Evolutionary conservation across 2,888 invertebrate genomes (phyloP), one percentile per base, ranked within the genome.

Genomic region (Scelioninae gen. 1): DNA sequence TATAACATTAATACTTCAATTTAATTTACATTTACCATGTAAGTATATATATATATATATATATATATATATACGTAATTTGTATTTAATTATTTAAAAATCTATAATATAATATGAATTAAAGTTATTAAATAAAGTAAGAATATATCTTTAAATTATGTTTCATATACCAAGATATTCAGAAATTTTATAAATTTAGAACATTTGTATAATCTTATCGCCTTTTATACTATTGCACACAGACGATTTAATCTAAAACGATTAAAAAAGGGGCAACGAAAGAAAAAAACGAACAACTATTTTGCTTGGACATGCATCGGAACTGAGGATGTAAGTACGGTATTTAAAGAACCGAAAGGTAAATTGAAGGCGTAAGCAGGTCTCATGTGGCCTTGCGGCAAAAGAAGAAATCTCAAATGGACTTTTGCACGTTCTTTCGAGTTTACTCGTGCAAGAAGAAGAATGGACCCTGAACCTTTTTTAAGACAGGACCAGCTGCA

Each of bases 401-500:
- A 74, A 78, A 69, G 66, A 85, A 87, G 84, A 23, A 23, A 88
- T 87, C 87, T 87, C 85, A 86, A 85, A 89, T 86, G 87, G 87
- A 87, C 87, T 78, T 79, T 38, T 66, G 90, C 91, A 91, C 91
- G 91, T 91, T 90, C 88, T 91, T 91, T 92, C 87, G 90, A 88
- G 89, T 89, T 90, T 89, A 91, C 89, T 92, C 91, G 91, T 86
- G 91, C 91, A 91, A 86, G 86, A 87, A 88, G 85, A 91, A 91
- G 89, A 92, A 91, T 89, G 87, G 87, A 75, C 83, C 83, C 69
- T n/a, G 83, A 78, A 80, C 62, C 78, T 76, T 83, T 84, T 85
- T 89, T 83, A 79, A 87, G 87, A 77, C 77, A 84, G 86, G 87
- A 87, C 92, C 92, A 92, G 92, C 92, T 92, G 92, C 92, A 91